phyloP scores from a whole-genome alignment of 2,113 vertebrate species.

The Ciconia maguari region DNA sequence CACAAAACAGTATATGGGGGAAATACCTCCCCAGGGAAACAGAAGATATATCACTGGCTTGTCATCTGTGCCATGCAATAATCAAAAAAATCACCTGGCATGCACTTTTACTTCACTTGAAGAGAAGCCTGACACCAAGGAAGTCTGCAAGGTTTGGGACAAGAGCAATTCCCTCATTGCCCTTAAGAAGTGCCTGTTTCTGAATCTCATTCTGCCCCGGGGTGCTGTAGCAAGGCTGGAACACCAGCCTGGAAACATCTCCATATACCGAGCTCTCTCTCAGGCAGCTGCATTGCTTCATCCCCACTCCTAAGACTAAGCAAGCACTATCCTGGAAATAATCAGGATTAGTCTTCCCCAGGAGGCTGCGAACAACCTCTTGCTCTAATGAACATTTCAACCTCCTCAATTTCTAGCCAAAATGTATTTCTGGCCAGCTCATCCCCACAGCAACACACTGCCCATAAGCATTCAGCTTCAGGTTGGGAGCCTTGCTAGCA shows the following conservation, averaged over 20 bases:
- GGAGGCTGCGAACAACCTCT: background rate
- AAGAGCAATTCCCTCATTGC: background rate
- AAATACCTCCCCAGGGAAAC: background rate
- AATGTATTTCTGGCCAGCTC: constrained; percentile 7
- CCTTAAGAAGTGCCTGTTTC: background rate
- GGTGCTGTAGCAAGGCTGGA: background rate
- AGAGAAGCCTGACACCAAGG: background rate
- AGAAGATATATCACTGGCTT: background rate
- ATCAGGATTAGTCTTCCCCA: background rate
- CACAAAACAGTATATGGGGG: fast-evolving
- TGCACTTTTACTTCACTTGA: background rate
- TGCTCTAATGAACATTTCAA: background rate
- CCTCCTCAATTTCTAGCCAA: background rate
- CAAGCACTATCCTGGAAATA: background rate
- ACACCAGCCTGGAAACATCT: background rate
- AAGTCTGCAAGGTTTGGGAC: background rate
- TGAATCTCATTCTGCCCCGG: background rate
- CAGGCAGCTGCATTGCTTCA: background rate
- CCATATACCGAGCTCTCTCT: background rate
- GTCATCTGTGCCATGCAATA: background rate
- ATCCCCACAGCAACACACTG: background rate
- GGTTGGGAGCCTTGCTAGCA: constrained; percentile 4
- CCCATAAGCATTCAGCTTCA: background rate
- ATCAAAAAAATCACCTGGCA: background rate
- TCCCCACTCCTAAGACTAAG: background rate